Conservation (phyloP, 2,113 vertebrate species). For the Heterocephalus glaber region DNA sequence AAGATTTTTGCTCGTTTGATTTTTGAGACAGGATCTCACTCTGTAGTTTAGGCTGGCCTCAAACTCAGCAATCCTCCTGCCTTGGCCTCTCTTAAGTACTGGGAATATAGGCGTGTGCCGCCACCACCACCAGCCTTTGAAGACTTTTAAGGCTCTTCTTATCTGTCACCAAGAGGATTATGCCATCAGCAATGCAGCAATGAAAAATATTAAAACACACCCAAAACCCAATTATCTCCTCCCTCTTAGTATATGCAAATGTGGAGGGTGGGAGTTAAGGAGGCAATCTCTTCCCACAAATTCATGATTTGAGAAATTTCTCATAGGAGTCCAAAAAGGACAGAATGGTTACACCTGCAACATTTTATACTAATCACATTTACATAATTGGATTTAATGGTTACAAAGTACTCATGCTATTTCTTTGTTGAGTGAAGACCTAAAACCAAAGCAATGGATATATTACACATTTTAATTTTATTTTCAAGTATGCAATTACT, state of each 20-base stretch:
- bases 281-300: neutral
- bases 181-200: neutral
- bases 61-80: neutral
- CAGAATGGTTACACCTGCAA: neutral
- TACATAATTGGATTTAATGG: neutral
- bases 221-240: neutral
- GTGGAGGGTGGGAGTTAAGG: neutral
- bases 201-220: neutral
- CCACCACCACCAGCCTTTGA: neutral
- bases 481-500: neutral
- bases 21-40: neutral
- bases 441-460: neutral
- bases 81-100: neutral
- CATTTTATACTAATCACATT: neutral
- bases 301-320: neutral
- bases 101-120: neutral
- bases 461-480: neutral
- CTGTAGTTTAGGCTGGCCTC: neutral
- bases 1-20: neutral
- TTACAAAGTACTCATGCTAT: neutral
- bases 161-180: neutral
- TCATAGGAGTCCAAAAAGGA: neutral
- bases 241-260: neutral
- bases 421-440: neutral
- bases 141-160: neutral